Percentiles rank a stretch among this genome's conserved stretches.
phyloP scores from a whole-genome alignment of 1,140 invertebrate genomes.

The Ips typographus region DNA sequence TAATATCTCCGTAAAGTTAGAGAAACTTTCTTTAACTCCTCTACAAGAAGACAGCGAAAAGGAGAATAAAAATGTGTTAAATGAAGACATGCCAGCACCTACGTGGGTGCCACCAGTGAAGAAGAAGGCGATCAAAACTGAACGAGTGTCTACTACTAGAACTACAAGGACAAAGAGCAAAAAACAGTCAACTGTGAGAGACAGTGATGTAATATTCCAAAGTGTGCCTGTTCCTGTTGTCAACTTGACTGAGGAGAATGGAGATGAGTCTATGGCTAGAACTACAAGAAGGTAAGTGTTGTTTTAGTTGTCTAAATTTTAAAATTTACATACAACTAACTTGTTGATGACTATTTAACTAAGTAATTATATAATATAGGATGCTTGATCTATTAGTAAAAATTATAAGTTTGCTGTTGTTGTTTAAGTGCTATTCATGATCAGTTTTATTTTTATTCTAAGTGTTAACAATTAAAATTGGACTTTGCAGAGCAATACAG shows the following conservation, averaged over 20 bases:
- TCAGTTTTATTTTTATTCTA: no score
- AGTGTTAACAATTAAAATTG: no score
- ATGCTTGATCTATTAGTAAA: no score
- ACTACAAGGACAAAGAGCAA: constrained; percentile 4
- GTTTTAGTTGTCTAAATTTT: no score
- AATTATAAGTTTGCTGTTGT: no score
- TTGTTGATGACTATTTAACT: no score
- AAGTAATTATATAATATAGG: no score
- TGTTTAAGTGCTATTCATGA: no score
- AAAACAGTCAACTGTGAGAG: neutral
- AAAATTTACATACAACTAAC: no score
- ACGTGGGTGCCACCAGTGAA: constrained; percentile 32
- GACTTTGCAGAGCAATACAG: no score
- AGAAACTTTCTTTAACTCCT: no score
- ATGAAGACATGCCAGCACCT: constrained; percentile 39
- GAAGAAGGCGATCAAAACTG: constrained; percentile 34
- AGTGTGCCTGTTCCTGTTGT: neutral
- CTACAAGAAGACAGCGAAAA: neutral
- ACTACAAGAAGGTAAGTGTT: neutral
- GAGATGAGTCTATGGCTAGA: neutral
- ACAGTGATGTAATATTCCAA: constrained; percentile 4
- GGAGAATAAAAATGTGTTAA: constrained; percentile 11
- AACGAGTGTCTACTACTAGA: constrained; percentile 27
- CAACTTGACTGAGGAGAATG: neutral
- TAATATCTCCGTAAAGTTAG: no score